phyloP scores from a whole-genome alignment of 2,888 invertebrate genomes.

The Drosophila formosana region DNA sequence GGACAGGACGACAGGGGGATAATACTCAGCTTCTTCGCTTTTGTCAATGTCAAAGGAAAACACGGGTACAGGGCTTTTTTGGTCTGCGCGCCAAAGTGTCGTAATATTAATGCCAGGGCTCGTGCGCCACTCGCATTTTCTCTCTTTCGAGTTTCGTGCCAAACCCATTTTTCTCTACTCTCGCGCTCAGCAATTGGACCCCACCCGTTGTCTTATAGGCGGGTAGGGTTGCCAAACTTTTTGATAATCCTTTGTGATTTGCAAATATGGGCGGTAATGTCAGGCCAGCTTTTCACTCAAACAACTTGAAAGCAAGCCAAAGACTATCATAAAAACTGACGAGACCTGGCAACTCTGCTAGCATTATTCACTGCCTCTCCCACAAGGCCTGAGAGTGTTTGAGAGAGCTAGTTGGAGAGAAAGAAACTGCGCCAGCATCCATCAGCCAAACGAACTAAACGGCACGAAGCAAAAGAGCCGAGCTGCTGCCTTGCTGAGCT shows the following conservation, averaged over 20 bases:
- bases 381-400: background rate
- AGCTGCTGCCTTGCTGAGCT: conserved; percentile 4
- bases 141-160: conserved; percentile 34
- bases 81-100: conserved; percentile 44
- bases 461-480: background rate
- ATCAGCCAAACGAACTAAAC: conserved; percentile 10
- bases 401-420: background rate
- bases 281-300: background rate
- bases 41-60: conserved; percentile 68
- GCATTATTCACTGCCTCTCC: no score
- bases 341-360: conserved; percentile 1
- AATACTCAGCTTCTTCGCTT: conserved; percentile 38
- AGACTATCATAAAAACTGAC: no score
- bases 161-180: conserved; percentile 47
- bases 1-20: no score
- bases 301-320: background rate
- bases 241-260: no score
- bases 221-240: conserved; percentile 24
- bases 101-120: conserved; percentile 48
- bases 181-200: conserved; percentile 5
- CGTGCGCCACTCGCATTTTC: conserved; percentile 29
- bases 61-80: conserved; percentile 15
- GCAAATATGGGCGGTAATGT: no score
- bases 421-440: conserved; percentile 40
- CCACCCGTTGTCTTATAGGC: conserved; percentile 11